These are phyloP conservation scores for Phalanger gymnotis DNA, from an alignment of 2,797 vertebrate genomes.

Conservation along the genomic window DNA sequence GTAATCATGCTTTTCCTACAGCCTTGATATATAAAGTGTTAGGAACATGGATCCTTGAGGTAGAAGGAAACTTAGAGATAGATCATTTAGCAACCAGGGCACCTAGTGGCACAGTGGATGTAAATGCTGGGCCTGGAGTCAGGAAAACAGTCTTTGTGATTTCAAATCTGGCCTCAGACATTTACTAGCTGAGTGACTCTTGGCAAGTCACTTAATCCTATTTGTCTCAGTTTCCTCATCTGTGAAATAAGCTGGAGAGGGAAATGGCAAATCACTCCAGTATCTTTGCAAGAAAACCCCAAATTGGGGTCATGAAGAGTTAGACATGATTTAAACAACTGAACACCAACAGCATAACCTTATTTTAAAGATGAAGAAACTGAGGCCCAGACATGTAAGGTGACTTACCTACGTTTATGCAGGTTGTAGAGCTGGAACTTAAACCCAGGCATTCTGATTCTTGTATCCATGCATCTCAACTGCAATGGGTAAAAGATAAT, in stretches of 20 bases:
- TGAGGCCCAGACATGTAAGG: background rate
- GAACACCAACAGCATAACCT: background rate
- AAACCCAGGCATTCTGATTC: constrained; percentile 43
- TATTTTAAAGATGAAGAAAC: background rate
- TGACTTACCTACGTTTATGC: background rate
- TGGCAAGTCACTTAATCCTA: background rate
- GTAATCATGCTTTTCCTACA: constrained; percentile 67
- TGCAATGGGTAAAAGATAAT: constrained; percentile 47
- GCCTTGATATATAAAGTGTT: constrained; percentile 37
- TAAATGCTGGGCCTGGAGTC: background rate
- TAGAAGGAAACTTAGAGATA: background rate
- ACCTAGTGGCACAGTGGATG: background rate
- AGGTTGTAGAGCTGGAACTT: background rate
- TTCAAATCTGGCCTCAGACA: background rate
- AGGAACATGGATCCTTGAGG: background rate
- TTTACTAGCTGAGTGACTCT: background rate
- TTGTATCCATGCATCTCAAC: constrained; percentile 58
- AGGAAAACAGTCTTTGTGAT: background rate
- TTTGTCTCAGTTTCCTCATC: background rate
- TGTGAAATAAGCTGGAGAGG: background rate
- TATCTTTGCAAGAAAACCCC: background rate
- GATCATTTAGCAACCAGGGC: background rate
- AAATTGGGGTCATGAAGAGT: background rate
- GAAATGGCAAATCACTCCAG: background rate
- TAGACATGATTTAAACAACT: background rate